Evolutionary conservation across 2,797 vertebrate species (phyloP).

Genomic region (Lemur catta): DNA sequence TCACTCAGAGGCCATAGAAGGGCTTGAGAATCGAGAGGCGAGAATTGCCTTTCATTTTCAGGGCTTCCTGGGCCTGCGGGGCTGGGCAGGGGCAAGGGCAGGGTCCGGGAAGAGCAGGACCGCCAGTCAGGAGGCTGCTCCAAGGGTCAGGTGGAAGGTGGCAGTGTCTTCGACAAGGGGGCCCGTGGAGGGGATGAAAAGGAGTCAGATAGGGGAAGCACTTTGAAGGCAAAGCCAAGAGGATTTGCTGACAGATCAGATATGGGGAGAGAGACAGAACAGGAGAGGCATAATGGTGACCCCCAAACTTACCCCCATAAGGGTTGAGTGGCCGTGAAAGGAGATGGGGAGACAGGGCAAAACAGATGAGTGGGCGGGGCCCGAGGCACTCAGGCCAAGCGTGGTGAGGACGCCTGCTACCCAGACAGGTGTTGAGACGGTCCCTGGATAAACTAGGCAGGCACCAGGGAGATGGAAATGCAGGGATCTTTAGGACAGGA

Average conservation of each 20-base stretch:
- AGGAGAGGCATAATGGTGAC: too few species aligned
- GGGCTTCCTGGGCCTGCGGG: not conserved
- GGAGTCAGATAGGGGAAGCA: too few species aligned
- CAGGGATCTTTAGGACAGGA: not conserved
- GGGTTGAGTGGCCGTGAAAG: not conserved
- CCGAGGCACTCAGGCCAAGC: not conserved
- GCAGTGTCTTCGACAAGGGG: not conserved
- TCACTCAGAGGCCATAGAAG: too few species aligned
- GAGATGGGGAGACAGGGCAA: not conserved
- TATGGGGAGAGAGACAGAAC: not conserved
- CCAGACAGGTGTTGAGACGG: too few species aligned
- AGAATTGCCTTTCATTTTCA: not conserved
- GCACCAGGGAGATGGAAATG: not conserved
- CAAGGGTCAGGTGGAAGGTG: not conserved
- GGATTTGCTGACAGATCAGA: not conserved
- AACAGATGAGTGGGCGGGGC: too few species aligned
- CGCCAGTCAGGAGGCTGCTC: not conserved
- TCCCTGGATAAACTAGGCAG: not conserved
- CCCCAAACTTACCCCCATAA: not conserved
- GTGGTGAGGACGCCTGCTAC: not conserved
- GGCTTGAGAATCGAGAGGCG: not conserved
- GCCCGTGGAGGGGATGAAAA: not conserved
- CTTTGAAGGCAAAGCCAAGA: too few species aligned
- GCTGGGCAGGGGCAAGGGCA: too few species aligned
- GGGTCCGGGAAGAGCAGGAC: fast-evolving